Evolutionary conservation across 2,888 invertebrate species (phyloP).

Genomic region (Abrostola tripartita): DNA sequence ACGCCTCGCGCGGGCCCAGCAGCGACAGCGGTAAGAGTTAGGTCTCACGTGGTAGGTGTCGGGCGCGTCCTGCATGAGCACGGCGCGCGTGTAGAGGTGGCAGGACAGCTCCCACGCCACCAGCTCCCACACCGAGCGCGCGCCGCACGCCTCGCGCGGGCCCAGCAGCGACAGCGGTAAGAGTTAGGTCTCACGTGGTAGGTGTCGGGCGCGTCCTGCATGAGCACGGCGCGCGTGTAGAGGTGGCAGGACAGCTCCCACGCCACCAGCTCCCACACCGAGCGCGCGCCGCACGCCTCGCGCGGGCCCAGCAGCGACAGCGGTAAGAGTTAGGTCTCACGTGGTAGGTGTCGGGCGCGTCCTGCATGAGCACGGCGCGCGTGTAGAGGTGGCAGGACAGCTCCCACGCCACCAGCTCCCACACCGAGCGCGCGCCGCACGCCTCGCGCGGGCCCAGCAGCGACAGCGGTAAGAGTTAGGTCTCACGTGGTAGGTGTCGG

Average conservation of each 20-base stretch:
- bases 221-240: neutral
- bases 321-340: neutral
- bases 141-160: neutral
- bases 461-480: neutral
- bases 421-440: constrained; percentile 76
- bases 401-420: constrained; percentile 94
- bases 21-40: neutral
- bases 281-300: neutral
- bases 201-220: neutral
- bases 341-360: neutral
- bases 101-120: constrained; percentile 78
- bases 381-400: constrained; percentile 84
- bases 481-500: neutral
- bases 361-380: constrained; percentile 1
- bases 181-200: neutral
- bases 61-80: neutral
- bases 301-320: neutral
- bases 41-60: neutral
- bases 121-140: constrained; percentile 85
- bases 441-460: neutral
- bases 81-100: neutral
- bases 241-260: constrained; percentile 82
- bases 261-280: constrained; percentile 90
- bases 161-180: neutral
- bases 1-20: neutral